phyloP scores from a whole-genome alignment of 2,888 invertebrate genomes.

The Campoplex capitator region DNA sequence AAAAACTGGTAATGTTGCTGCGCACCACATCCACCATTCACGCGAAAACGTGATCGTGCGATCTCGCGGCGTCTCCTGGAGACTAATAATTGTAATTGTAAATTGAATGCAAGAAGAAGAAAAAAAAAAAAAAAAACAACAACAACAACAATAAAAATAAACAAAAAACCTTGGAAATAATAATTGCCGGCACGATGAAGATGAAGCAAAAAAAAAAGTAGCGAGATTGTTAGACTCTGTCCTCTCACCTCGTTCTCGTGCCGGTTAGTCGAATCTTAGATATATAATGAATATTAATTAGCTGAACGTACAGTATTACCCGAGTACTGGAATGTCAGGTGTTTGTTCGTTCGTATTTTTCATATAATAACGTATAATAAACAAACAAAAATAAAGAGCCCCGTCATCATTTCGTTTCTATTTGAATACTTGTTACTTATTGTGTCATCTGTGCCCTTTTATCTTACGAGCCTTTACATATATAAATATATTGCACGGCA shows the following conservation, averaged over 20 bases:
- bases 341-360: constrained; percentile 72
- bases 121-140: constrained; percentile 11
- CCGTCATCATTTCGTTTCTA: constrained; percentile 69
- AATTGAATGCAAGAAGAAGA: constrained; percentile 56
- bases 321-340: constrained; percentile 73
- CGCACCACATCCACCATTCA: constrained; percentile 42
- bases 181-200: constrained; percentile 69
- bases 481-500: constrained; percentile 48
- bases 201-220: constrained; percentile 45
- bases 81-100: constrained; percentile 65
- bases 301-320: constrained; percentile 73
- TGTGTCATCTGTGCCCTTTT: constrained; percentile 55
- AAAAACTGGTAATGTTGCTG: constrained; percentile 49
- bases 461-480: constrained; percentile 24
- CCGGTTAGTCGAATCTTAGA: constrained; percentile 71
- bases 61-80: constrained; percentile 64
- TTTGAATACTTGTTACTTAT: constrained; percentile 66
- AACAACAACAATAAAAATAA: constrained; percentile 47
- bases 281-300: constrained; percentile 70
- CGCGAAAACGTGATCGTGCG: constrained; percentile 58
- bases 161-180: constrained; percentile 67
- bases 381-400: constrained; percentile 69
- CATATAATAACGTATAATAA: constrained; percentile 70
- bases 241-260: constrained; percentile 65
- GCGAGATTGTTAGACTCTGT: constrained; percentile 68